Conservation (phyloP, 2,888 invertebrate species). For the Hermodice carunculata region DNA sequence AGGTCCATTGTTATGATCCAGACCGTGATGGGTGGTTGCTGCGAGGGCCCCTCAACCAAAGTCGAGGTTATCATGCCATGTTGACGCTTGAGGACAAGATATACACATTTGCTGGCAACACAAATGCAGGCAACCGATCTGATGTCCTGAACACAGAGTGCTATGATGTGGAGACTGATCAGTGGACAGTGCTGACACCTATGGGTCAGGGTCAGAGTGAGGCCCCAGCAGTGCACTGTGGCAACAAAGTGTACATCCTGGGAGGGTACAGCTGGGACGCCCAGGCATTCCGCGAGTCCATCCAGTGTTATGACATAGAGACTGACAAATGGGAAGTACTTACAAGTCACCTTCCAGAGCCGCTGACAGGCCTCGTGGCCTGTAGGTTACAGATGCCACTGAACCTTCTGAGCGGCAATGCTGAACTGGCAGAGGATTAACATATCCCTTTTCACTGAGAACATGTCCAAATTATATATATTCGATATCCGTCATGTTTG, state of each 20-base stretch:
- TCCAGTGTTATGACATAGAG: conserved; percentile 41
- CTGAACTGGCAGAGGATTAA: too few species aligned
- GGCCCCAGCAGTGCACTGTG: conserved; percentile 37
- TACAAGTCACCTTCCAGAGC: conserved; percentile 36
- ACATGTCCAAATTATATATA: too few species aligned
- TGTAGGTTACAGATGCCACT: conserved; percentile 40
- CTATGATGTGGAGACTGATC: conserved; percentile 41
- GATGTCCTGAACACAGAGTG: conserved; percentile 44
- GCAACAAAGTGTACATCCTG: conserved; percentile 28
- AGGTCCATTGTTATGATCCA: conserved; percentile 42
- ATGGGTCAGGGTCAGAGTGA: conserved; percentile 42
- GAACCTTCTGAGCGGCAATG: too few species aligned
- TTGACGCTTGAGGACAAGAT: conserved; percentile 36
- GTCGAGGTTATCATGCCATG: conserved; percentile 48
- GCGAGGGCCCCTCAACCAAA: conserved; percentile 38
- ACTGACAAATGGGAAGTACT: conserved; percentile 38
- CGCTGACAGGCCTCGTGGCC: conserved; percentile 43
- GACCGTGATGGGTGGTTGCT: conserved; percentile 38
- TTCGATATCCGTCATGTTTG: too few species aligned
- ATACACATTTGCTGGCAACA: conserved; percentile 44
- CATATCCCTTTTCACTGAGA: too few species aligned
- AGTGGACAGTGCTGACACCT: conserved; percentile 41
- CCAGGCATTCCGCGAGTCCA: conserved; percentile 43
- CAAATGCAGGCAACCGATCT: conserved; percentile 43
- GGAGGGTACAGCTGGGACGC: conserved; percentile 46